Conservation (phyloP, 1,140 invertebrate species). For the Diachasmimorpha longicaudata region DNA sequence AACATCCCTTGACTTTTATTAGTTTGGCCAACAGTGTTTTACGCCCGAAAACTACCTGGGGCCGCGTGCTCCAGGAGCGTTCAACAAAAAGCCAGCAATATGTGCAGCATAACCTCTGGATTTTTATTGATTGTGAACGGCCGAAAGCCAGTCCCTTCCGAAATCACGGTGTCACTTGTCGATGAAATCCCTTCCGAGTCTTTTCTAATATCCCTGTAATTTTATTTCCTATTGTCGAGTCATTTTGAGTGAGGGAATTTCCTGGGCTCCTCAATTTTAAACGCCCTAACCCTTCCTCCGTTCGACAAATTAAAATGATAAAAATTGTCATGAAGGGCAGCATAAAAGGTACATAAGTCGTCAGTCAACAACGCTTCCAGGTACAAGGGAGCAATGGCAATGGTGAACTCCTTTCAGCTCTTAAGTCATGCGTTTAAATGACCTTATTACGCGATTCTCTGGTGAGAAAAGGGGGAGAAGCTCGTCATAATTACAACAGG, state of each 20-base stretch:
- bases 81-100: neutral
- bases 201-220: no score
- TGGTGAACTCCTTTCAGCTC: slow-evolving; percentile 19
- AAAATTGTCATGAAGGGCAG: neutral
- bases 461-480: slow-evolving; percentile 1
- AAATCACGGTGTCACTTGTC: no score
- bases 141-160: neutral
- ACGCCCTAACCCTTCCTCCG: no score
- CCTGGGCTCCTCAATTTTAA: no score
- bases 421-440: slow-evolving; percentile 54
- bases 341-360: neutral
- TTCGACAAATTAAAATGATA: neutral
- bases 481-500: slow-evolving; percentile 43
- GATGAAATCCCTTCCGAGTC: no score
- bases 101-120: neutral
- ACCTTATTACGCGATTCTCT: slow-evolving; percentile 44
- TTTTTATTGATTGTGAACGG: neutral
- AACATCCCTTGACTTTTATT: slow-evolving; percentile 35
- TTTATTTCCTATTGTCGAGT: no score
- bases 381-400: slow-evolving; percentile 4
- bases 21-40: slow-evolving; percentile 35
- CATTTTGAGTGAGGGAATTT: no score
- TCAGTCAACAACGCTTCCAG: neutral
- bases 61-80: neutral
- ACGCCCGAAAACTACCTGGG: neutral